These are phyloP conservation scores for Drosophila sulfurigaster DNA, from an alignment of 1,140 invertebrate genomes.

Conservation along the genomic window DNA sequence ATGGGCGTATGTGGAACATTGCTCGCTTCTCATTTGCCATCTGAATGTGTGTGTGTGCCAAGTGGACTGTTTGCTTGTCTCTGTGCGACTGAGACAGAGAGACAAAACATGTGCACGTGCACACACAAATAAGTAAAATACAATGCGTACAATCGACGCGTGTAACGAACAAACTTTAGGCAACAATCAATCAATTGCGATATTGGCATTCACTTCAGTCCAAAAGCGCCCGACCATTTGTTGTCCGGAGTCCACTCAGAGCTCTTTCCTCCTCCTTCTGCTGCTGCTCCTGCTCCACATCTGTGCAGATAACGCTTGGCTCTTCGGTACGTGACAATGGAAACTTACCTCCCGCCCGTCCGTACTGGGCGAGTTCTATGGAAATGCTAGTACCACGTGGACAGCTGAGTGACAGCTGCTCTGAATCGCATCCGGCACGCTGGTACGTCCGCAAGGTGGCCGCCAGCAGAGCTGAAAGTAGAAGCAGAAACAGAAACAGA, in stretches of 20 bases:
- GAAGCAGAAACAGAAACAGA: conserved; percentile 37
- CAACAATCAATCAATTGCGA: conserved; percentile 70
- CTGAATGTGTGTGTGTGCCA: not conserved
- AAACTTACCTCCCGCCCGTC: conserved; percentile 72
- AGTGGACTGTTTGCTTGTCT: conserved; percentile 2
- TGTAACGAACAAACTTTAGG: conserved; percentile 67
- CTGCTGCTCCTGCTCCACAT: conserved; percentile 14
- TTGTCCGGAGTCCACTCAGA: conserved; percentile 38
- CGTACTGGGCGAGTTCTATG: conserved; percentile 87
- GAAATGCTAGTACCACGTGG: conserved; percentile 94
- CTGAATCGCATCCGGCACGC: conserved; percentile 93
- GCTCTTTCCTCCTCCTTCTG: not conserved
- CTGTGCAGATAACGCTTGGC: conserved; percentile 24
- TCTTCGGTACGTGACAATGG: conserved; percentile 45
- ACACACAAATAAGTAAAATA: conserved; percentile 57
- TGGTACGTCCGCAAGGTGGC: conserved; percentile 95
- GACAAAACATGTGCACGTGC: conserved; percentile 47
- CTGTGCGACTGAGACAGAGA: not conserved
- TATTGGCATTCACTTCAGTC: conserved; percentile 49
- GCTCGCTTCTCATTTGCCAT: conserved; percentile 27
- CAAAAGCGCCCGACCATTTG: conserved; percentile 34
- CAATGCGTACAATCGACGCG: conserved; percentile 64
- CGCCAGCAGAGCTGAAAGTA: conserved; percentile 90
- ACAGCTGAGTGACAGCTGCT: conserved; percentile 92
- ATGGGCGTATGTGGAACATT: conserved; percentile 44